Conservation (phyloP, 2,888 invertebrate genomes). For the Epiperipatus broadwayi region DNA sequence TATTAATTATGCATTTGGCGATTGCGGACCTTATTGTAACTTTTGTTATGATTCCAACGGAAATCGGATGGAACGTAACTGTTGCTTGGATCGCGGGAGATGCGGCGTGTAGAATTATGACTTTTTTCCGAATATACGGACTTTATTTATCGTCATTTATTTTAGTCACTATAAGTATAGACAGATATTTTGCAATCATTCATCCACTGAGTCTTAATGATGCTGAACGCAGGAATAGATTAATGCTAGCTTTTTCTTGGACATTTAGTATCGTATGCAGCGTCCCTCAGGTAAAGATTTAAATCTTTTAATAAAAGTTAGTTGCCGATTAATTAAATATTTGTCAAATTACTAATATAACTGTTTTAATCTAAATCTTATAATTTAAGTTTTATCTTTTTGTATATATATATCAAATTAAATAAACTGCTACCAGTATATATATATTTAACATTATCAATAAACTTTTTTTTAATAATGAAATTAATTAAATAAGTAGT, state of each 20-base stretch:
- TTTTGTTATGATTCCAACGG: constrained; percentile 71
- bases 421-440: no score
- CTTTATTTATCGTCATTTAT: constrained; percentile 69
- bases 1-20: constrained; percentile 65
- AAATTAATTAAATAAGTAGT: no score
- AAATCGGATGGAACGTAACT: constrained; percentile 67
- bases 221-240: constrained; percentile 50
- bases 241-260: constrained; percentile 64
- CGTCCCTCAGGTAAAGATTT: constrained; percentile 68
- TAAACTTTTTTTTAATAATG: no score
- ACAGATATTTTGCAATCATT: constrained; percentile 67
- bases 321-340: no score
- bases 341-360: no score
- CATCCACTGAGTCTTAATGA: constrained; percentile 49
- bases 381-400: no score
- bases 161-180: constrained; percentile 67
- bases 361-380: no score
- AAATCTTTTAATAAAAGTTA: no score
- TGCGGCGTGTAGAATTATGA: constrained; percentile 60
- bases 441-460: no score
- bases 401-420: no score
- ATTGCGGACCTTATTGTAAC: constrained; percentile 74
- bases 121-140: constrained; percentile 68
- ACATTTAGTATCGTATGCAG: constrained; percentile 55
- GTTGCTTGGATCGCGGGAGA: constrained; percentile 72